phyloP scores from a whole-genome alignment of 2,113 vertebrate species.

The Chloebia gouldiae region DNA sequence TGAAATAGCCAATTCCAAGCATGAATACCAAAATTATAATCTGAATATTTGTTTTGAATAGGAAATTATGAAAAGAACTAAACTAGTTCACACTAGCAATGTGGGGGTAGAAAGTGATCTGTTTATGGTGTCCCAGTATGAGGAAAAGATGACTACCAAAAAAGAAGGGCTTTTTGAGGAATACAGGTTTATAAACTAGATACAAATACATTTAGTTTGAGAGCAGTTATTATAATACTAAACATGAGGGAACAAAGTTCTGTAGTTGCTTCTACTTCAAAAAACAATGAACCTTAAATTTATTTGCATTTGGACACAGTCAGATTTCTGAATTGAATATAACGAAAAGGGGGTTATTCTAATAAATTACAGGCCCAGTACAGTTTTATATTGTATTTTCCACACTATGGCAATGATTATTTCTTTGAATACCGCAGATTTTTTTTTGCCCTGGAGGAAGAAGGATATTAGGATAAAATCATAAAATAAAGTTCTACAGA shows the following conservation, averaged over 20 bases:
- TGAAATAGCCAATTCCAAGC: not conserved
- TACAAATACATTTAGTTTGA: not conserved
- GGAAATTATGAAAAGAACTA: not conserved
- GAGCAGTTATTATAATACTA: not conserved
- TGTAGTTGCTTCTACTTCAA: not conserved
- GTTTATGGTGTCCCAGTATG: not conserved
- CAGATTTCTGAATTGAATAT: not conserved
- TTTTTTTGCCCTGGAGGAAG: not conserved
- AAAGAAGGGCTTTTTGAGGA: not conserved
- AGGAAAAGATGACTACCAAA: not conserved
- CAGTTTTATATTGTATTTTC: not conserved
- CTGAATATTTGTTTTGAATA: not conserved
- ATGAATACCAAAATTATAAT: not conserved
- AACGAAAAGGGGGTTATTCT: not conserved
- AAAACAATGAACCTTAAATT: not conserved
- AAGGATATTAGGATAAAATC: not conserved
- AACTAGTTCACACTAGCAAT: not conserved
- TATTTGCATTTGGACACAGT: not conserved
- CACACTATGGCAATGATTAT: not conserved
- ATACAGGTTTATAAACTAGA: not conserved
- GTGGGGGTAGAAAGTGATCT: not conserved
- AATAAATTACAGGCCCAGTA: not conserved
- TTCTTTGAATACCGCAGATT: not conserved
- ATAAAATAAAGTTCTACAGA: not conserved
- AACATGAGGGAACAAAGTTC: not conserved